Base-by-base conservation (phyloP, 1,140 invertebrate species). In the Plectrocnemia conspersa region DNA sequence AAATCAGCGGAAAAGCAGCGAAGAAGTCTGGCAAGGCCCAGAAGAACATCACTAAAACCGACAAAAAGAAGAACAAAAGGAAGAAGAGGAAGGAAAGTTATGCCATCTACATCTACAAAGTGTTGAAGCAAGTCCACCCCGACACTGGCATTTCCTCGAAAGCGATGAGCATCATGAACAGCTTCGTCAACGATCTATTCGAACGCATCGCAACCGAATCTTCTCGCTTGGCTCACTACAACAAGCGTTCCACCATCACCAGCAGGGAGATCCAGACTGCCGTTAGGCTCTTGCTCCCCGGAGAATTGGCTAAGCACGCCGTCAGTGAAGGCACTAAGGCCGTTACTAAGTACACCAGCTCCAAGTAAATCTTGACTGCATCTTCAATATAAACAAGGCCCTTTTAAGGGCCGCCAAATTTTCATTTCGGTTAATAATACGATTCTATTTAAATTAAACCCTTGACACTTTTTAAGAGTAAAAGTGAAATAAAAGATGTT, bases 51-150 rank as follows among this genome's bases (percentile, higher is more conserved):
- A 71, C 69, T 6, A 77, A 77, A 38, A 65, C 63, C 13, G 74
- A 78, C 44, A n/a, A n/a, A n/a, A 81, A 79, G 55, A 78, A 75
- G 67, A 82, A 78, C 61, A 79, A 76, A 38, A 77, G 73, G 56
- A 61, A 68, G 38, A 72, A 65, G 68, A 78, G 78, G 72, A 83
- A 82, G 72, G 79, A 86, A 64, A 80, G 74, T 52, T 89, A 85
- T 72, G 77, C 77, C 0, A 81, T 82, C 49, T 87, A 86, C 68
- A 75, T 84, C 11, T 83, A 82, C 69, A 86, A 85, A 63, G 74
- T 88, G n/a, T 63, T 88, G 63, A 82, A 84, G 61, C 60, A 57
- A 4, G 55, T 68, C 0, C 44, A 54, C 38, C 56, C 58, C 1
- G 77, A 82, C 49, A 74, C 73, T 38, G 78, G 78, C 22, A 72